These are phyloP conservation scores for Lepidostoma basale DNA, from an alignment of 1,140 invertebrate genomes.

Conservation along the genomic window DNA sequence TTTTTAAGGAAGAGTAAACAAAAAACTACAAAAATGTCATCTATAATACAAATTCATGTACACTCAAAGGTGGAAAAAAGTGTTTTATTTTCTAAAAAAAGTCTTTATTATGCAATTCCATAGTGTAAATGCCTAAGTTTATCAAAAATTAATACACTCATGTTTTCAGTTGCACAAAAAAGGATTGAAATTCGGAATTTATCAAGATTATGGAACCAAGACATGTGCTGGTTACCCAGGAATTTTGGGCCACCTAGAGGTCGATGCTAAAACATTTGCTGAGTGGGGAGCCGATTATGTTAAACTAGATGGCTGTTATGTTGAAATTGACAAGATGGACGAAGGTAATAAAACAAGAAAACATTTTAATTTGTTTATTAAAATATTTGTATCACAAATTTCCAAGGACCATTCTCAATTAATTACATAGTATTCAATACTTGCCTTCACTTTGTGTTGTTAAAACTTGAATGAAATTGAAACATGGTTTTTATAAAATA, in stretches of 20 bases:
- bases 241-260: conserved; percentile 72
- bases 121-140: not conserved
- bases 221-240: conserved; percentile 90
- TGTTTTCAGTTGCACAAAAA: conserved; percentile 72
- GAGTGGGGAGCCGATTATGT: conserved; percentile 90
- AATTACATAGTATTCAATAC: no score
- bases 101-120: not conserved
- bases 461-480: no score
- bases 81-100: not conserved
- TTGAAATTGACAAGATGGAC: conserved; percentile 65
- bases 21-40: not conserved
- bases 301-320: conserved; percentile 87
- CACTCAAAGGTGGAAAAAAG: no score
- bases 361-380: no score
- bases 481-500: no score
- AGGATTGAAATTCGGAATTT: conserved; percentile 87
- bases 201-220: conserved; percentile 83
- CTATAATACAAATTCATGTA: not conserved
- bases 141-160: not conserved
- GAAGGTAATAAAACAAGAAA: no score
- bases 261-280: conserved; percentile 85
- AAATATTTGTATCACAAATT: no score
- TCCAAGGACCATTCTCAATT: no score
- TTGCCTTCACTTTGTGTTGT: no score
- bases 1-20: not conserved